A percentile compares a stretch with the other conserved stretches of the same genome.
Conservation (phyloP, 2,797 vertebrate species). For the Crax fasciolata region DNA sequence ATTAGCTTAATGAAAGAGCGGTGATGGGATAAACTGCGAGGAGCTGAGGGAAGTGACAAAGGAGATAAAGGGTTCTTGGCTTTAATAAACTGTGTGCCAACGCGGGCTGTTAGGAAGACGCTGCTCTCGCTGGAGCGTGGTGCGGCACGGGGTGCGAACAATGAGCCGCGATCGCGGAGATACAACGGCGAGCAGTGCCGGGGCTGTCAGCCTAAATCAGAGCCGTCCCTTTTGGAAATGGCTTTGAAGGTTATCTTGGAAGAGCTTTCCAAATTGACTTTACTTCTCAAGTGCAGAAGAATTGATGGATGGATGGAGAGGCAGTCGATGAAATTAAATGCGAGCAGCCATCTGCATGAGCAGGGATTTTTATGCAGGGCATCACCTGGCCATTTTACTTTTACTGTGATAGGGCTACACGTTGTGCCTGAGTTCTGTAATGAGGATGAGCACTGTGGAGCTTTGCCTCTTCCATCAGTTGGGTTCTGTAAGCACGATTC, state of each 20-base stretch:
- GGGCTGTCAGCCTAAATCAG: background rate
- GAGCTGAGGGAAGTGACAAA: background rate
- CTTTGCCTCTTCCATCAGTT: slow-evolving; percentile 9
- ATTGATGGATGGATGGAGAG: slow-evolving; percentile 6
- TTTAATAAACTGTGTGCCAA: background rate
- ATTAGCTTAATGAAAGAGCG: background rate
- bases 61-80: background rate
- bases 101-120: background rate
- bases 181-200: background rate
- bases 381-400: slow-evolving; percentile 10
- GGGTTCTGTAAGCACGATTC: background rate
- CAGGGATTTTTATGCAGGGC: background rate
- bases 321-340: background rate
- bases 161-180: background rate
- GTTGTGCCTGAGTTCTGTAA: background rate
- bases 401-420: background rate
- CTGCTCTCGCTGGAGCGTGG: background rate
- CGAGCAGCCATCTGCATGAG: background rate
- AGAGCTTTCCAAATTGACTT: slow-evolving; percentile 30
- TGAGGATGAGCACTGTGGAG: background rate
- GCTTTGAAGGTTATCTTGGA: slow-evolving; percentile 18
- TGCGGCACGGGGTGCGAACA: background rate
- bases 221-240: background rate
- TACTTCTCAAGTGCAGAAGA: background rate
- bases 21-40: background rate